Evolutionary conservation across 2,113 vertebrate genomes (phyloP).

Genomic region (Sarotherodon lohbergeri): DNA sequence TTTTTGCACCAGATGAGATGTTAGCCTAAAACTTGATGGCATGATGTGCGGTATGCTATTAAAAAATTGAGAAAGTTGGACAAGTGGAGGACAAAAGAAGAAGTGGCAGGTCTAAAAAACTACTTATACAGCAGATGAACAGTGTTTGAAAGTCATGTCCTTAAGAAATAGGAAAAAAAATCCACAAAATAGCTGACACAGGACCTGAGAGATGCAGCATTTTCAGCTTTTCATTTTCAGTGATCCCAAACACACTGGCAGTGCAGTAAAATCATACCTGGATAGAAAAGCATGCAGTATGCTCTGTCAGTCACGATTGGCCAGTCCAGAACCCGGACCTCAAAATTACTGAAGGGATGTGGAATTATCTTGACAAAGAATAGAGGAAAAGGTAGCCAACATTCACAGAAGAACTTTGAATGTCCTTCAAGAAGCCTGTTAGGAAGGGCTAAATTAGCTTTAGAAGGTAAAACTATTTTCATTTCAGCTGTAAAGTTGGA

Average conservation of each 20-base stretch:
- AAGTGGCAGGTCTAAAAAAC: not conserved
- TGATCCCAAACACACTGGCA: not conserved
- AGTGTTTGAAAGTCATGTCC: not conserved
- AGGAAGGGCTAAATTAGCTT: not conserved
- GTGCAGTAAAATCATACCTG: not conserved
- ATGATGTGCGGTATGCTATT: not conserved
- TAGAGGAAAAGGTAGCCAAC: not conserved
- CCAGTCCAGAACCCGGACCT: not conserved
- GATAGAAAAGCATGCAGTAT: not conserved
- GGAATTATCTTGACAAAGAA: not conserved
- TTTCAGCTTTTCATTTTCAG: not conserved
- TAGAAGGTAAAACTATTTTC: not conserved
- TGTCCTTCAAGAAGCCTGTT: not conserved
- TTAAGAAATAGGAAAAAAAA: not conserved
- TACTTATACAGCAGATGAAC: not conserved
- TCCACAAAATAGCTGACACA: not conserved
- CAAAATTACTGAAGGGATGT: not conserved
- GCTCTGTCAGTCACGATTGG: not conserved
- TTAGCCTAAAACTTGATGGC: not conserved
- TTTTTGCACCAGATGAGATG: not conserved
- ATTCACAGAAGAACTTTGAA: not conserved
- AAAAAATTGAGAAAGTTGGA: not conserved
- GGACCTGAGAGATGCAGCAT: not conserved
- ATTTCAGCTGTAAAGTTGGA: not conserved
- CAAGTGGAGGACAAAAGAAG: not conserved